Base-by-base conservation (phyloP, 2,113 vertebrate genomes). In the Bujurquina vittata region DNA sequence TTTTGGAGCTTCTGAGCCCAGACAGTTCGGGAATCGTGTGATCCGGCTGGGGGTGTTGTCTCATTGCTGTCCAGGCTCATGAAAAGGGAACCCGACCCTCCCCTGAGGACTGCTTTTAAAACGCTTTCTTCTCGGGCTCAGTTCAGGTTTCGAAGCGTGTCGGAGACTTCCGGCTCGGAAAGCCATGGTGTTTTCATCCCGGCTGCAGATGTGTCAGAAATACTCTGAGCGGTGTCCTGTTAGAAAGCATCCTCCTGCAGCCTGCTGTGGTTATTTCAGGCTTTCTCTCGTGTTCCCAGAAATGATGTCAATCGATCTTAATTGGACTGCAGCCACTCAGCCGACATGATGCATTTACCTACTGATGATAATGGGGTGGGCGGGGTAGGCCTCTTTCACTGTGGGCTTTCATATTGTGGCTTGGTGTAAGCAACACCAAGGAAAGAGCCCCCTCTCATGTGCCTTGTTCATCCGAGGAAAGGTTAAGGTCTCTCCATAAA, bases 221-320 rank as follows among this genome's bases (percentile, higher is more conserved):
- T 10, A 7, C 6, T 14, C 57, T 1, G 3, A 15, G 23, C 33
- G 26, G n/a, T 1, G 5, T 72, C 22, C 55, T 12, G 63, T 56
- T 83, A 49, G n/a, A 69, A 83, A 78, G 31, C 20, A 52, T 18
- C 46, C 31, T 15, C 1, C 52, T 22, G 35, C n/a, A 52, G 56
- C 62, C 60, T 14, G 35, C 63, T 14, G 63, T 8, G 69, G 75
- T 86, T 87, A 85, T 91, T 87, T 85, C 80, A 58, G 87, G 65
- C 31, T 11, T 12, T 5, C 55, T 67, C 55, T 81, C 46, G 1
- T n/a, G 46, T 86, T 91, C 62, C 84, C 84, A 74, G 80, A 86
- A 89, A 61, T 31, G 26, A 49, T 10, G 33, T 52, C 43, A 62
- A 58, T 88, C 55, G 0, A 87, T 88, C 74, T 26, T 75, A 90